Evolutionary conservation across 2,113 vertebrate species (phyloP).

Genomic region (Alouatta palliata): DNA sequence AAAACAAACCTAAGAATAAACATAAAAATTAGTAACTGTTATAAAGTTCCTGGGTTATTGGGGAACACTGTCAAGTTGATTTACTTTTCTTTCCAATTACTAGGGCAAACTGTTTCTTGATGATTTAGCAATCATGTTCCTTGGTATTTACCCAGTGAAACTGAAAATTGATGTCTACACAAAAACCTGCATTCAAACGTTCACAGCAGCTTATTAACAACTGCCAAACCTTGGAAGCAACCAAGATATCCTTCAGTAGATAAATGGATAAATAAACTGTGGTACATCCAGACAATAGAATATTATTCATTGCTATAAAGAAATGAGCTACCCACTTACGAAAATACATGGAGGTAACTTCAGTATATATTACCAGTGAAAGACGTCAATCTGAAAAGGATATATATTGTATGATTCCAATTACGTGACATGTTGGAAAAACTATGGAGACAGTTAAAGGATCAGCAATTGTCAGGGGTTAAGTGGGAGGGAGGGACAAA

Average conservation of each 20-base stretch:
- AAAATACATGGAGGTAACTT: background rate
- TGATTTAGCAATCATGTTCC: background rate
- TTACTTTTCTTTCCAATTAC: slow-evolving; percentile 32
- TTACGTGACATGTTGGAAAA: background rate
- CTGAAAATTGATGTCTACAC: background rate
- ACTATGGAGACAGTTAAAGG: background rate
- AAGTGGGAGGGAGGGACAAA: background rate
- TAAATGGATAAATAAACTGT: background rate
- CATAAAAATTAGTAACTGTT: background rate
- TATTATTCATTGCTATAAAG: background rate
- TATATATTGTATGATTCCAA: background rate
- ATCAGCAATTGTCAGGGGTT: background rate
- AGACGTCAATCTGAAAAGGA: background rate
- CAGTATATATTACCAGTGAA: background rate
- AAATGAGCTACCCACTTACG: background rate
- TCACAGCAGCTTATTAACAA: background rate
- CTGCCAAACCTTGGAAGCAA: background rate
- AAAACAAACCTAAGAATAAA: slow-evolving; percentile 19
- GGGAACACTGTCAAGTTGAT: background rate
- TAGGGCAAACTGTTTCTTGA: background rate
- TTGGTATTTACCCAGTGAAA: background rate
- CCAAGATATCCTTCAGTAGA: background rate
- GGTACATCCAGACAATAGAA: background rate
- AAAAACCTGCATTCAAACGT: background rate
- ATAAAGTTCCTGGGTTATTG: background rate